Evolutionary conservation across 2,113 vertebrate species (phyloP), one percentile per base, ranked within the genome.

Genomic region (Apodemus speciosus): DNA sequence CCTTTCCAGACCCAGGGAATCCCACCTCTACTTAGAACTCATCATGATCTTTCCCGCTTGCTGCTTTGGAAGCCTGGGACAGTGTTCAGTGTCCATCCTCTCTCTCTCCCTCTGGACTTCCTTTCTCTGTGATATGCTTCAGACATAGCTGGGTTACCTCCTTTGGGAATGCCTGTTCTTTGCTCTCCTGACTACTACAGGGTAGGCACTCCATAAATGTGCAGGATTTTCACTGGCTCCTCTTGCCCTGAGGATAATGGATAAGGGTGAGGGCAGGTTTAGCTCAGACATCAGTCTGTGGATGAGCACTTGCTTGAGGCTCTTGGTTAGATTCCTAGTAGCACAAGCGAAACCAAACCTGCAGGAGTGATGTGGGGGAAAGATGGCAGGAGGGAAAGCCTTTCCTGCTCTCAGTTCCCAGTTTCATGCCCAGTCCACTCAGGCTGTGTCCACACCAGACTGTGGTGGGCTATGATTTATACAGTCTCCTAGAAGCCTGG

Each of bases 401-500:
- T 32, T 40, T 51, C 32, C 0, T 43, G 20, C 9, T 66, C 56
- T n/a, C 30, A 2, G 0, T 11, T 6, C 0, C 0, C 7, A 87
- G 7, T 64, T 40, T 9, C 43, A 75, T 10, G 72, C 25, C 60
- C 23, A 15, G 53, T 49, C 58, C 0, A 7, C 35, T 13, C n/a
- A 30, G 20, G 68, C 1, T 46, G 20, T 32, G 83, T 35, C 85
- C 56, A 53, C 56, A 40, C 38, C 49, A 14, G 56, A 32, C 9
- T 46, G n/a, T 21, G 64, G 11, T 15, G 9, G 69, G 35, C 72
- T 80, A 58, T 71, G 46, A 83, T 60, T 76, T 62, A 56, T 21
- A 53, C 18, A 14, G 27, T 58, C 92, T 94, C 73, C 84, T 13
- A 16, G 43, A 51, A 51, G 3, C 56, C 90, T 25, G 68, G 21